phyloP scores from a whole-genome alignment of 2,113 vertebrate genomes.

The Coregonus clupeaformis region DNA sequence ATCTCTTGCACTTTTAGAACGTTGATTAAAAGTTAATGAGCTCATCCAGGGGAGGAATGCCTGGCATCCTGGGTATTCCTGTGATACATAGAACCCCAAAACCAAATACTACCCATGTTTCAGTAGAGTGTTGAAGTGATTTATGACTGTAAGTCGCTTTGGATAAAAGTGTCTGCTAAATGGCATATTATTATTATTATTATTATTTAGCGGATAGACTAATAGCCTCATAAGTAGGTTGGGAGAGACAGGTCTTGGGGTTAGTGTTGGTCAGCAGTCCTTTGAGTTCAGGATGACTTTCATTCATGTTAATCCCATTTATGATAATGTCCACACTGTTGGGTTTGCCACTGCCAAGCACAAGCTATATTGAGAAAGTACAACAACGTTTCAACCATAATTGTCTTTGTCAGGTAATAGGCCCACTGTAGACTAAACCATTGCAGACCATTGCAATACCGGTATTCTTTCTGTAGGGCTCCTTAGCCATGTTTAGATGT shows the following conservation, averaged over 20 bases:
- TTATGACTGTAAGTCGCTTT: too few species aligned
- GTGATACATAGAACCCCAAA: neutral
- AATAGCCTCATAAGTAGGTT: neutral
- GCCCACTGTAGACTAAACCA: neutral
- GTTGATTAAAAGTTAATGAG: constrained; percentile 52
- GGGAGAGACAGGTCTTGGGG: neutral
- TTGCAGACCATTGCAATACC: neutral
- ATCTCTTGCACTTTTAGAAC: constrained; percentile 43
- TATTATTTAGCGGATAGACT: neutral
- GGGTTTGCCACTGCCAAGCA: neutral
- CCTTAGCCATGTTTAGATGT: neutral
- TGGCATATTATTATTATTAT: too few species aligned
- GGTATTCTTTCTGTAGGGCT: neutral
- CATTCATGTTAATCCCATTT: neutral
- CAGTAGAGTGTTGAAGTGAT: constrained; percentile 10
- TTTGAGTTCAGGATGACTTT: constrained; percentile 5
- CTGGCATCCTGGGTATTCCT: constrained; percentile 37
- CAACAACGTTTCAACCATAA: neutral
- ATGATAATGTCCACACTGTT: neutral
- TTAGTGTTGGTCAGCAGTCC: neutral
- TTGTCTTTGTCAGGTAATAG: neutral
- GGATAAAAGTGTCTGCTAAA: too few species aligned
- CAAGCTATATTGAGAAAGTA: neutral
- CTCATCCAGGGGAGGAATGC: constrained; percentile 31
- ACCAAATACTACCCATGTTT: constrained; percentile 31